phyloP scores from a whole-genome alignment of 2,113 vertebrate genomes.

The Lonchura striata region DNA sequence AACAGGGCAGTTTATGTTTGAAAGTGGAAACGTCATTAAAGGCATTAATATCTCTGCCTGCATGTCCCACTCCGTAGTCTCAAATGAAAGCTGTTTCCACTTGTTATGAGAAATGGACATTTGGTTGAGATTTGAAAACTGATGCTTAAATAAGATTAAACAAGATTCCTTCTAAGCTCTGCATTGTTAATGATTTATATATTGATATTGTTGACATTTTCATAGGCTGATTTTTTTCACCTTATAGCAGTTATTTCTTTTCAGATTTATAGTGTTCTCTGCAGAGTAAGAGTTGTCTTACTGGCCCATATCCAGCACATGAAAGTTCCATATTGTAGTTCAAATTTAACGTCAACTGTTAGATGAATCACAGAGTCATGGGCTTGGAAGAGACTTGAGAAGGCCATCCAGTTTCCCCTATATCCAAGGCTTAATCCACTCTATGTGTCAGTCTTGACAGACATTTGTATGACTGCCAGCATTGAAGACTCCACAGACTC shows the following conservation, averaged over 20 bases:
- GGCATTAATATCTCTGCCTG: neutral
- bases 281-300: neutral
- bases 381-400: constrained; percentile 13
- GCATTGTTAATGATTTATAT: neutral
- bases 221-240: neutral
- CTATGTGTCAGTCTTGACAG: neutral
- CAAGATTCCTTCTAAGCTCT: neutral
- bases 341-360: neutral
- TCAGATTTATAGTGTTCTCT: neutral
- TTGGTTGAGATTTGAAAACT: neutral
- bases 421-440: neutral
- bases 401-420: neutral
- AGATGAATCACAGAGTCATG: constrained; percentile 13
- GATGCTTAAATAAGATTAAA: neutral
- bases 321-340: neutral
- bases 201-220: neutral
- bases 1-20: neutral
- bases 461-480: neutral
- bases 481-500: neutral
- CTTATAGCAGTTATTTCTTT: neutral
- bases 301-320: neutral
- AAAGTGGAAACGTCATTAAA: neutral
- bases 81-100: neutral
- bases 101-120: neutral
- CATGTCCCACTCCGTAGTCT: neutral